Evolutionary conservation across 2,797 vertebrate genomes (phyloP), one percentile per base, ranked within the genome.

Genomic region (Protosalanx chinensis): DNA sequence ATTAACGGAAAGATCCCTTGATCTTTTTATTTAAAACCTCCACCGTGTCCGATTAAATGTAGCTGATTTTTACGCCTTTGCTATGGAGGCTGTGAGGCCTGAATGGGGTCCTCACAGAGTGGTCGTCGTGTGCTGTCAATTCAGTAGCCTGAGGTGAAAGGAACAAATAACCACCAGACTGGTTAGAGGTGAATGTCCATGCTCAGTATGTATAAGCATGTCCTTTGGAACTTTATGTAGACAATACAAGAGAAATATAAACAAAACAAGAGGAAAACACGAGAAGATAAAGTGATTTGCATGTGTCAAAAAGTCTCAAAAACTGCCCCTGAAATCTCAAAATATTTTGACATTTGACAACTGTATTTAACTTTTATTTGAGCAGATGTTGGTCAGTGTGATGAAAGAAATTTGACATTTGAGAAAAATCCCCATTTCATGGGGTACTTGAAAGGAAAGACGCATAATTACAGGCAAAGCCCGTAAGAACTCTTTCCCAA

Each of bases 11-110:
- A 90, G 86, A 82, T 79, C 87, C 80, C 87, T 87, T 90, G 84
- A 91, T 89, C 87, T 87, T 74, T 82, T 84, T 87, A 84, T 86
- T 85, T 77, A 87, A 90, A 85, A 81, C 81, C 85, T 84, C 78
- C 77, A 90, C 86, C 90, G 73, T 87, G 88, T 87, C 88, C 85
- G 85, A 92, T 92, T 90, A 90, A 91, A 91, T 91, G 87, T 88
- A 89, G 85, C 78, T 63, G 41, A 90, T 92, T 91, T 90, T 86
- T 88, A 90, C 85, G 88, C 87, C 88, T 81, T 78, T 75, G 80
- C 81, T 79, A 67, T 64, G 78, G 80, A 85, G 82, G 81, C 77
- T 72, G 63, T 66, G 56, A 73, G 73, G 80, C 73, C 82, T 91
- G 86, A 91, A 89, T 83, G 80, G 87, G 66, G 76, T 86, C 80